Evolutionary conservation across 2,797 vertebrate species (phyloP), one percentile per base, ranked within the genome.

Genomic region (Epinephelus awoara): DNA sequence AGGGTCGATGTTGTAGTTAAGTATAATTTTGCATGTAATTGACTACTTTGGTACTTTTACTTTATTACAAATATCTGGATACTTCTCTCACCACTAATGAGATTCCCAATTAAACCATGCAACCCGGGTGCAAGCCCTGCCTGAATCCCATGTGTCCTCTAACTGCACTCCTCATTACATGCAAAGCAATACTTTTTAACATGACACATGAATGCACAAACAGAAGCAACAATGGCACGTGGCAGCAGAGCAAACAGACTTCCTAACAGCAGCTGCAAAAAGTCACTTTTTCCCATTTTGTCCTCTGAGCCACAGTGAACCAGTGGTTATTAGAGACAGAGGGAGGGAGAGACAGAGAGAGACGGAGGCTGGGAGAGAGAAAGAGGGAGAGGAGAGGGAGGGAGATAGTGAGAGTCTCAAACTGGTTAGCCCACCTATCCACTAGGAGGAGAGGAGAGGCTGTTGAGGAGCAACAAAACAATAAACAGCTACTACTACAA

Each of bases 361-460:
- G 54, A 47, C 64, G 19, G 76, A 61, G 47, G 11, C 50, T 67
- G 70, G 63, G 63, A 72, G 79, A 56, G 79, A 72, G 78, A 74
- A 84, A 79, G 71, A 75, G 25, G 77, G 83, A 79, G 72, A 72
- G 76, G 67, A 72, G 75, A 69, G 67, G 56, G 86, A 83, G 89
- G 67, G 85, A 86, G 85, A 77, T 34, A 86, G 83, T 49, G 89
- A 72, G 85, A 92, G 88, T 89, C 87, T 90, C 77, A 82, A 84
- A 90, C 79, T 89, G 88, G 79, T 85, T 71, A 86, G 89, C 84
- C 89, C 85, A 92, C 91, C 93, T 95, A 95, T 93, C 94, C 95
- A 90, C 93, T 93, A 91, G 92, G 95, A 95, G 90, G 94, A 94
- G 93, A 94, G 93, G 94, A 95, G 87, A 92, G 87, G 89, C 93